Conservation (phyloP, 2,113 vertebrate genomes). For the Sylvia atricapilla region DNA sequence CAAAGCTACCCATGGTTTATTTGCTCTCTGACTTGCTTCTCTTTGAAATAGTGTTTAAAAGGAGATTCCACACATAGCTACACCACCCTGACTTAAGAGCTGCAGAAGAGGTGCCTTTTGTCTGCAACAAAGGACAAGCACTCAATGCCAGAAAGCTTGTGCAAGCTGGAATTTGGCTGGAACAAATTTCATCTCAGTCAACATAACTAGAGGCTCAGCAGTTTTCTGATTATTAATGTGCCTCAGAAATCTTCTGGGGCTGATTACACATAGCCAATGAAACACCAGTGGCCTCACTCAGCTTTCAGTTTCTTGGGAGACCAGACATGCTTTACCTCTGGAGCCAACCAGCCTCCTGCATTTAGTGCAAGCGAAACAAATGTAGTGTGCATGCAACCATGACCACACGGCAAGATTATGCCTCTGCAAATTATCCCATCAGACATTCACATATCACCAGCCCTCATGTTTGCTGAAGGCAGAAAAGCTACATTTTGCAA, state of each 20-base stretch:
- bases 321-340: background rate
- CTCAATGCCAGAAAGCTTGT: background rate
- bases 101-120: conserved; percentile 11
- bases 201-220: conserved; percentile 2
- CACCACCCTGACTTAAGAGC: background rate
- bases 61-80: background rate
- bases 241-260: conserved; percentile 53
- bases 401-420: background rate
- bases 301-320: conserved; percentile 9
- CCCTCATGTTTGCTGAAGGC: background rate
- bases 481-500: background rate
- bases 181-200: conserved; percentile 48
- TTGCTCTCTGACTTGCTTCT: background rate
- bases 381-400: background rate
- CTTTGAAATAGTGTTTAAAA: background rate
- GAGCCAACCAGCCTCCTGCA: conserved; percentile 18
- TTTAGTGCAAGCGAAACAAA: conserved; percentile 20
- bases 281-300: background rate
- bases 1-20: background rate
- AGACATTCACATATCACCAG: background rate
- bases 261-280: conserved; percentile 20
- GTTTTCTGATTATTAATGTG: conserved; percentile 65
- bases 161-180: conserved; percentile 21
- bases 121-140: conserved; percentile 10
- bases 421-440: background rate